Evolutionary conservation across 2,888 invertebrate species (phyloP).

Genomic region (Pyrrhia umbra): DNA sequence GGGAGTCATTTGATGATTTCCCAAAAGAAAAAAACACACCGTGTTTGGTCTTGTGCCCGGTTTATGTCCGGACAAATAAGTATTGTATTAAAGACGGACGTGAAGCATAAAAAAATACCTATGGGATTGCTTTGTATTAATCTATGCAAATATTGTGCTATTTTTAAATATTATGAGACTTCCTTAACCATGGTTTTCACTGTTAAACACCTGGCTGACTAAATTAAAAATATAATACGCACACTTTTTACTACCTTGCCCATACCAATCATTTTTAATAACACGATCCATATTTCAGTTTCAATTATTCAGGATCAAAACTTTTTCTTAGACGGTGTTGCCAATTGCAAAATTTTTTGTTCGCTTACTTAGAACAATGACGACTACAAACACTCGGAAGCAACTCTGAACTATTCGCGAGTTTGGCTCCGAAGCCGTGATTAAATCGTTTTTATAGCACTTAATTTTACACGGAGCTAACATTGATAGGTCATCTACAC

Average conservation of each 20-base stretch:
- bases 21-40: too few species aligned
- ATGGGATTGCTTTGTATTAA: too few species aligned
- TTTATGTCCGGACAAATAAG: too few species aligned
- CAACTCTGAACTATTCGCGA: slow-evolving; percentile 62
- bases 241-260: slow-evolving; percentile 1
- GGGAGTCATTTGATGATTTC: too few species aligned
- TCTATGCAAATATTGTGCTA: too few species aligned
- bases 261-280: slow-evolving; percentile 49
- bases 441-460: slow-evolving; percentile 80
- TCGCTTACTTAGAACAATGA: slow-evolving; percentile 63
- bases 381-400: slow-evolving; percentile 62
- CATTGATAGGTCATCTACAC: slow-evolving; percentile 4
- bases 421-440: slow-evolving; percentile 70
- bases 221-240: background rate
- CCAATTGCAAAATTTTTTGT: slow-evolving; percentile 58
- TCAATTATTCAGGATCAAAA: slow-evolving; percentile 45
- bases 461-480: slow-evolving; percentile 28
- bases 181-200: background rate
- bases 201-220: slow-evolving; percentile 7
- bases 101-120: too few species aligned
- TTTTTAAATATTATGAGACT: too few species aligned
- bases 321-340: slow-evolving; percentile 37
- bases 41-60: too few species aligned
- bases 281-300: slow-evolving; percentile 47
- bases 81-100: too few species aligned